Evolutionary conservation across 2,797 vertebrate species (phyloP).

Genomic region (Paedocypris micromegethes): DNA sequence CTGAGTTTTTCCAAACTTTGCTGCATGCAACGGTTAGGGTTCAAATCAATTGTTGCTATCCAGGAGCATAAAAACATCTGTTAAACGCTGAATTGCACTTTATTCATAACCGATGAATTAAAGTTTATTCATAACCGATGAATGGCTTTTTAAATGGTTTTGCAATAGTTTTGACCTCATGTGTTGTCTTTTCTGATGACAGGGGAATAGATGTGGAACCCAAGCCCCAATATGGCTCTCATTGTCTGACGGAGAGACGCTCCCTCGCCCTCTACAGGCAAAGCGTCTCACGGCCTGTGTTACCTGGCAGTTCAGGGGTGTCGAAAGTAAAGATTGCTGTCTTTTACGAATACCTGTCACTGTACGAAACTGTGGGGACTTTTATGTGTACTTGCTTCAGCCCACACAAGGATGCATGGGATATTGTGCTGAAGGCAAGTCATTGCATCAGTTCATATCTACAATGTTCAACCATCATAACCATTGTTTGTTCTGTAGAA

Average conservation of each 20-base stretch:
- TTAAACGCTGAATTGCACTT: no score
- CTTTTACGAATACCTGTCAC: conserved; percentile 83
- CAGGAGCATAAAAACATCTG: no score
- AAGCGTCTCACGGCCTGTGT: conserved; percentile 81
- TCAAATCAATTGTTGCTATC: no score
- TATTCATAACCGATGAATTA: no score
- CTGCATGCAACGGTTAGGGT: no score
- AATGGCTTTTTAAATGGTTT: no score
- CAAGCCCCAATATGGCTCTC: conserved; percentile 88
- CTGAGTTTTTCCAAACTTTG: no score
- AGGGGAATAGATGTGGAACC: conserved; percentile 88
- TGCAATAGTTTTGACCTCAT: not conserved
- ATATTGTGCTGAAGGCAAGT: conserved; percentile 84
- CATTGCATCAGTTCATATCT: not conserved
- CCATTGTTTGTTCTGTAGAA: conserved; percentile 53
- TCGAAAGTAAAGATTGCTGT: conserved; percentile 77
- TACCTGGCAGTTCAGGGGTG: conserved; percentile 80
- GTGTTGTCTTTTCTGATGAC: conserved; percentile 23
- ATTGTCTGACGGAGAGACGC: conserved; percentile 71
- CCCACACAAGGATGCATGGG: conserved; percentile 89
- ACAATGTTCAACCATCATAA: not conserved
- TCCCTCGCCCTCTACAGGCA: conserved; percentile 75
- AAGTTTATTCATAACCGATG: no score
- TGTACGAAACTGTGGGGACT: conserved; percentile 81
- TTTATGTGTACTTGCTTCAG: conserved; percentile 85